These are phyloP conservation scores for Lontra canadensis DNA, from an alignment of 2,113 vertebrate genomes.

Conservation along the genomic window DNA sequence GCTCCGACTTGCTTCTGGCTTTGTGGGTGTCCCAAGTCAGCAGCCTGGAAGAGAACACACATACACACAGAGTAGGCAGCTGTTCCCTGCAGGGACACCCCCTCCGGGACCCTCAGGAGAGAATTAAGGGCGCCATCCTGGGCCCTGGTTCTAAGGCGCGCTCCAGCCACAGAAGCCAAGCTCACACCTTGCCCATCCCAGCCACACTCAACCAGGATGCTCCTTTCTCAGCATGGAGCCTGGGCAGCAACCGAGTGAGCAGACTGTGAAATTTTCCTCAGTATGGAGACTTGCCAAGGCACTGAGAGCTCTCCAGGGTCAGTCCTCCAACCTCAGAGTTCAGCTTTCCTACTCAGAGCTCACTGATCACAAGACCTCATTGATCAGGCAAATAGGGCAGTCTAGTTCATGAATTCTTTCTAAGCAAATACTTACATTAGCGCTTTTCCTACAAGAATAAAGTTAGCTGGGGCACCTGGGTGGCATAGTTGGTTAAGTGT, in stretches of 20 bases:
- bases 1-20: not conserved
- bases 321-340: not conserved
- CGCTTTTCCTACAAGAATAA: not conserved
- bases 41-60: conserved; percentile 56
- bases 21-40: not conserved
- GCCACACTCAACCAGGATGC: too few relatives aligned
- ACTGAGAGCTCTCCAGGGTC: rapidly evolving
- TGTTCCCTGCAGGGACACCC: not conserved
- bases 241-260: too few relatives aligned
- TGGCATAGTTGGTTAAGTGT: not conserved
- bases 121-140: not conserved
- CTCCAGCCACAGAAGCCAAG: not conserved
- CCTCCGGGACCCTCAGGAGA: not conserved
- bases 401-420: not conserved
- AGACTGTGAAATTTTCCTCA: not conserved
- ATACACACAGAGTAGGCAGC: not conserved
- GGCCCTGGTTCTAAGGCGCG: not conserved
- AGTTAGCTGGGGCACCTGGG: not conserved
- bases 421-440: not conserved
- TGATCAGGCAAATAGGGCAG: not conserved
- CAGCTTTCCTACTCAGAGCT: not conserved
- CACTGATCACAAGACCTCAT: not conserved
- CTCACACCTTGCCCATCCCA: not conserved
- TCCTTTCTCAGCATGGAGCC: not conserved
- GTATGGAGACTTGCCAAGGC: not conserved